Percentiles rank a stretch among this genome's conserved stretches.
phyloP scores from a whole-genome alignment of 2,797 vertebrate genomes.

The Acrocephalus scirpaceus region DNA sequence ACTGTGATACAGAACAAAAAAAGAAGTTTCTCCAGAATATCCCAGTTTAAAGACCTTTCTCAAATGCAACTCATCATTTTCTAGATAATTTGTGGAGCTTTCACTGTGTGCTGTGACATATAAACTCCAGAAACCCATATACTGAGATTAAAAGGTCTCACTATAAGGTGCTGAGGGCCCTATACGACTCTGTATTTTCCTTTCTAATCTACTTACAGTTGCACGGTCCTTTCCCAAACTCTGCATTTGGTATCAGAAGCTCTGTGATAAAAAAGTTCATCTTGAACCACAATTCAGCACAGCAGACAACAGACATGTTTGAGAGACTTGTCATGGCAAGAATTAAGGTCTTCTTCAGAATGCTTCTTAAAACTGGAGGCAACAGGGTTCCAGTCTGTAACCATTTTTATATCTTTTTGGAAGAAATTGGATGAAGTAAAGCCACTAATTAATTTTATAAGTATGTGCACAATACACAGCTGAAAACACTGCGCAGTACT shows the following conservation, averaged over 20 bases:
- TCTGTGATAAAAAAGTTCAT: rapidly evolving
- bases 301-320: background rate
- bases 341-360: background rate
- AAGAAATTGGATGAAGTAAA: background rate
- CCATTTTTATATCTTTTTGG: background rate
- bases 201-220: background rate
- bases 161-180: background rate
- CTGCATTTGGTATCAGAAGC: background rate
- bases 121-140: background rate
- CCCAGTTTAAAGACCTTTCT: background rate
- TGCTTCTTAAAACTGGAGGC: background rate
- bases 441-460: background rate
- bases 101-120: rapidly evolving
- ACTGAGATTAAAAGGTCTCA: background rate
- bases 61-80: background rate
- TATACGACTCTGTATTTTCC: background rate
- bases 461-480: background rate
- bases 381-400: background rate
- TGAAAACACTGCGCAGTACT: background rate
- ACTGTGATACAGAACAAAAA: background rate
- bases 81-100: background rate
- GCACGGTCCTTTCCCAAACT: background rate
- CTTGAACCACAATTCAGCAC: background rate
- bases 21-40: background rate
- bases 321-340: background rate